These are phyloP conservation scores for Podarcis lilfordi DNA, from an alignment of 2,797 vertebrate genomes.

Conservation along the genomic window DNA sequence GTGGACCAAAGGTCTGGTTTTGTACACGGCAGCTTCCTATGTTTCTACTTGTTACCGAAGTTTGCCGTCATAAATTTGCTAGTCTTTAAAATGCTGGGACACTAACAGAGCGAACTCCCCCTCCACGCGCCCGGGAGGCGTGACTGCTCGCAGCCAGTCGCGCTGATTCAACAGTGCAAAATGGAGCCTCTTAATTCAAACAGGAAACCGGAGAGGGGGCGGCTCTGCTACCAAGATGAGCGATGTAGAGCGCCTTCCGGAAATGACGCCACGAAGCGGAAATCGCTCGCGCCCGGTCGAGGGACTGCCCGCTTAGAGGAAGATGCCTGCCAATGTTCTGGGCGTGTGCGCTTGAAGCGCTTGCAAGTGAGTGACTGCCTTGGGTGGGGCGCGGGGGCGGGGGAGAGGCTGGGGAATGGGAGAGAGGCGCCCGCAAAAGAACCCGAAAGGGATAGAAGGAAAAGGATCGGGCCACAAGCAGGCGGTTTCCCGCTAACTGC, in stretches of 20 bases:
- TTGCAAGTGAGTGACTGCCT: background rate
- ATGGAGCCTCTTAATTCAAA: no score
- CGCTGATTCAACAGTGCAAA: no score
- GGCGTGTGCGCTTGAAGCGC: background rate
- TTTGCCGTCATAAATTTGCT: no score
- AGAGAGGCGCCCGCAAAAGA: background rate
- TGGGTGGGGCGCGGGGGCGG: background rate
- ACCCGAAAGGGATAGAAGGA: background rate
- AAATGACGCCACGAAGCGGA: background rate
- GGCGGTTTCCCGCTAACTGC: background rate
- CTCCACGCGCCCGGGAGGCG: no score
- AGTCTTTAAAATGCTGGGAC: no score
- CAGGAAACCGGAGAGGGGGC: background rate
- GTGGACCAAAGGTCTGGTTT: no score
- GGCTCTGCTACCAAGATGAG: background rate
- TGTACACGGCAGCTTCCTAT: no score
- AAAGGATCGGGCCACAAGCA: background rate
- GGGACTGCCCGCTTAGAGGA: background rate
- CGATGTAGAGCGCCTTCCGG: background rate
- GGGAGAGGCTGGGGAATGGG: background rate
- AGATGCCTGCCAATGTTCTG: no score
- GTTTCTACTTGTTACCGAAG: no score
- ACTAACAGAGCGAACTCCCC: no score
- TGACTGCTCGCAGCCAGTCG: no score
- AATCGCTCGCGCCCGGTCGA: rapidly evolving